phyloP scores from a whole-genome alignment of 2,888 invertebrate genomes.

The Hololepta plana region DNA sequence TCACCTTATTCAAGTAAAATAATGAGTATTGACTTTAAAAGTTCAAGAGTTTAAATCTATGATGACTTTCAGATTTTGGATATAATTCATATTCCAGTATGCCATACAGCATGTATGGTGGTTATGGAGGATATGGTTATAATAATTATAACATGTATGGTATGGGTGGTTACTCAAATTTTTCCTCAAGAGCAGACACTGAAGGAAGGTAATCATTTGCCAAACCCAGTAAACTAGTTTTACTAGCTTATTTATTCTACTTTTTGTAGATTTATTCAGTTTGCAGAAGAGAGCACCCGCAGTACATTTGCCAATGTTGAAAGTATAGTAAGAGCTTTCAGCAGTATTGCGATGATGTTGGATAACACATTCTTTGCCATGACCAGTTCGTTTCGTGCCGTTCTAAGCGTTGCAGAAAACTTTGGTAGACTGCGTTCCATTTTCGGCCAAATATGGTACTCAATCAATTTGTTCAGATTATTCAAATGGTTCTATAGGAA shows the following conservation, averaged over 20 bases:
- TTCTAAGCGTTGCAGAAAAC: constrained; percentile 91
- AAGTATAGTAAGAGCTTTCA: constrained; percentile 70
- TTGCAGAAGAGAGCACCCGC: constrained; percentile 81
- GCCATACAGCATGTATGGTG: constrained; percentile 17
- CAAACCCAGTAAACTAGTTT: neutral
- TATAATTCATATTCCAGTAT: constrained; percentile 13
- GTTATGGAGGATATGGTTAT: constrained; percentile 17
- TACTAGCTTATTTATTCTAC: constrained; percentile 1
- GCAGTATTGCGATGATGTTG: constrained; percentile 89
- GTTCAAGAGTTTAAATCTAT: constrained; percentile 1
- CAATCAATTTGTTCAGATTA: constrained; percentile 62
- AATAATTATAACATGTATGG: constrained; percentile 27
- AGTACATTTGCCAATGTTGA: constrained; percentile 92
- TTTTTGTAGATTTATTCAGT: constrained; percentile 51
- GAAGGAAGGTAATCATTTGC: constrained; percentile 36
- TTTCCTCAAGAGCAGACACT: constrained; percentile 35
- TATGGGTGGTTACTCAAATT: too few species aligned
- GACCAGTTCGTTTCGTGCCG: constrained; percentile 88
- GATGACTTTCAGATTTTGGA: constrained; percentile 3
- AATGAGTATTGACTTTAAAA: constrained; percentile 1
- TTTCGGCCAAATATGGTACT: constrained; percentile 73
- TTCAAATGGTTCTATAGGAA: constrained; percentile 66
- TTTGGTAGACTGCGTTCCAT: constrained; percentile 68
- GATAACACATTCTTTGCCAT: constrained; percentile 93
- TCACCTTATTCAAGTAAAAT: constrained; percentile 14